These are phyloP conservation scores for Bombus pyrosoma DNA, from an alignment of 1,140 invertebrate species.

Conservation along the genomic window DNA sequence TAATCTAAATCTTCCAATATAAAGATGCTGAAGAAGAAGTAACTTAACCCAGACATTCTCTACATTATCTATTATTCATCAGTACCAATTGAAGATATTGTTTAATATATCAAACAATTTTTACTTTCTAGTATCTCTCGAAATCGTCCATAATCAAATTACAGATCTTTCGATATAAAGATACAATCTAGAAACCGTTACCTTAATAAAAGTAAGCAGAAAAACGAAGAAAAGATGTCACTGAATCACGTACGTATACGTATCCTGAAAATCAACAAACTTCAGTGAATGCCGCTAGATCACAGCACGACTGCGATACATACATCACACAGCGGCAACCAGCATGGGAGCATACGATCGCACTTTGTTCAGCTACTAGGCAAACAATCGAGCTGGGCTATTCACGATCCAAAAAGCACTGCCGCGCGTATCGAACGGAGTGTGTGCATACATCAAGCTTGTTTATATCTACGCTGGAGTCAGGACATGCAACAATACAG, in stretches of 20 bases:
- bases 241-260: not conserved
- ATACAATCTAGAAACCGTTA: not conserved
- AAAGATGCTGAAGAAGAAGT: too few species aligned
- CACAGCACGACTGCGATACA: slow-evolving; percentile 58
- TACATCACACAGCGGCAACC: slow-evolving; percentile 55
- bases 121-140: too few species aligned
- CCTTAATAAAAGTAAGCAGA: not conserved
- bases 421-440: slow-evolving; percentile 21
- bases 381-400: slow-evolving; percentile 45
- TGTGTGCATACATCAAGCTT: slow-evolving; percentile 61
- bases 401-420: slow-evolving; percentile 31
- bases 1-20: too few species aligned
- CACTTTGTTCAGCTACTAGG: slow-evolving; percentile 47
- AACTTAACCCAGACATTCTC: too few species aligned
- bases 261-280: slow-evolving; percentile 24
- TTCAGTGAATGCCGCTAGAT: slow-evolving; percentile 38
- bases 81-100: too few species aligned
- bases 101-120: too few species aligned
- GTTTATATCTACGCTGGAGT: slow-evolving; percentile 61
- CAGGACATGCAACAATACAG: slow-evolving; percentile 65
- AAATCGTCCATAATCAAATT: not conserved
- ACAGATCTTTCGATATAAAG: not conserved
- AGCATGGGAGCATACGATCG: slow-evolving; percentile 39
- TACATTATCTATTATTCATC: too few species aligned
- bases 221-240: slow-evolving; percentile 13